Evolutionary conservation across 2,797 vertebrate genomes (phyloP).

Genomic region (Ceyx erithaca): DNA sequence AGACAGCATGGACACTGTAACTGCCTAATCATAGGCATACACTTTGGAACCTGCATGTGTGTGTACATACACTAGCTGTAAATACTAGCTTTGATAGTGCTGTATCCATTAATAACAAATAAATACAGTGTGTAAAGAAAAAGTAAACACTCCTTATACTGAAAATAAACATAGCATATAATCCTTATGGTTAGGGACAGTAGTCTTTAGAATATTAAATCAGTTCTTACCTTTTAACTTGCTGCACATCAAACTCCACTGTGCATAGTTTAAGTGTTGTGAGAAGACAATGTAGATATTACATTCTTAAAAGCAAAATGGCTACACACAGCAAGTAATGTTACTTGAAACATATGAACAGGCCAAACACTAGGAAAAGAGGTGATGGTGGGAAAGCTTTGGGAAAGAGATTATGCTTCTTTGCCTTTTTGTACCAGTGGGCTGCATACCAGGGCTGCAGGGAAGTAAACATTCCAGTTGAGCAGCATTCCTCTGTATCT

Average conservation of each 20-base stretch:
- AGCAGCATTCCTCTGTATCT: slow-evolving; percentile 50
- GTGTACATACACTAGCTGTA: not conserved
- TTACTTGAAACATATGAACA: not conserved
- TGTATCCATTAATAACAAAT: not conserved
- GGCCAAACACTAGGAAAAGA: not conserved
- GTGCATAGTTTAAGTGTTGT: not conserved
- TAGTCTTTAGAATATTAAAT: not conserved
- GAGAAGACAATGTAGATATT: not conserved
- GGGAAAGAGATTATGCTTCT: not conserved
- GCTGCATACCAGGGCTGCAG: not conserved
- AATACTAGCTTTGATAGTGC: not conserved
- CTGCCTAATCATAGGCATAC: not conserved
- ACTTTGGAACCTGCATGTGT: not conserved
- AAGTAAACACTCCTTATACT: not conserved
- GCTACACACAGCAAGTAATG: not conserved
- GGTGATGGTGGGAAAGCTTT: not conserved
- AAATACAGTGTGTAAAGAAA: not conserved
- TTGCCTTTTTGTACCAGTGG: slow-evolving; percentile 26
- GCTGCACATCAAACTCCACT: not conserved
- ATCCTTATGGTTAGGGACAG: not conserved
- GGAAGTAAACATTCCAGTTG: slow-evolving; percentile 49
- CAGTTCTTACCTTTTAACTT: not conserved
- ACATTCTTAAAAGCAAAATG: not conserved
- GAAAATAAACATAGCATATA: not conserved
- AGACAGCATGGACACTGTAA: not conserved